Evolutionary conservation across 2,797 vertebrate species (phyloP).

Genomic region (Naso thynnoides): DNA sequence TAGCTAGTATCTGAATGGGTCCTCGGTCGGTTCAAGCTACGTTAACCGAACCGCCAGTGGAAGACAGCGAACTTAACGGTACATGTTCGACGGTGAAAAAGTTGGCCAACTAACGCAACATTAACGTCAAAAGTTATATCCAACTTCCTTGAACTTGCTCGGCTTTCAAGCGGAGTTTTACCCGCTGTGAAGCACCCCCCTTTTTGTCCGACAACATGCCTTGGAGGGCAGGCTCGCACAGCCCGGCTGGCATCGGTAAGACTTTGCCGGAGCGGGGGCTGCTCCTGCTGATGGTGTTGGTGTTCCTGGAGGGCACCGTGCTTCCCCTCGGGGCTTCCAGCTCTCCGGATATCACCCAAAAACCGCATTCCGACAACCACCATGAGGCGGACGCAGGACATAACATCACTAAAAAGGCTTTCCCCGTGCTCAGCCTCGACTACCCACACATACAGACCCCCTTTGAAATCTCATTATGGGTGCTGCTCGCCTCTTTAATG

Average conservation of each 20-base stretch:
- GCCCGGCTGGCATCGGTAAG: conserved; percentile 13
- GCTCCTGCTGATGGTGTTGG: conserved; percentile 63
- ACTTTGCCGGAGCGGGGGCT: conserved; percentile 53
- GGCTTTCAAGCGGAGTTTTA: neutral
- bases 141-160: conserved; percentile 55
- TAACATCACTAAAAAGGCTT: conserved; percentile 81
- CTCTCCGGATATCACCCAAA: conserved; percentile 51
- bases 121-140: neutral
- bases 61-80: neutral
- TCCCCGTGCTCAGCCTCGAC: conserved; percentile 91
- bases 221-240: conserved; percentile 20
- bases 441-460: conserved; percentile 85
- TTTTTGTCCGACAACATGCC: conserved; percentile 46
- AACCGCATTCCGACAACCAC: rapidly evolving
- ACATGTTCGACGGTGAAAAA: neutral
- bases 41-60: conserved; percentile 5
- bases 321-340: conserved; percentile 64
- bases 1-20: conserved; percentile 10
- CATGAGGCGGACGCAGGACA: rapidly evolving
- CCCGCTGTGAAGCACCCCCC: neutral
- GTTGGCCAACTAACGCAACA: neutral
- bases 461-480: conserved; percentile 94
- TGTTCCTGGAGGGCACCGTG: conserved; percentile 66
- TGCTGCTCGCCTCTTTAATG: conserved; percentile 95
- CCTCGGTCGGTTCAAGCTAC: conserved; percentile 3